A percentile compares a stretch with the other conserved stretches of the same genome.
These are phyloP conservation scores for Dolichomitus sp. DNA, from an alignment of 2,888 invertebrate genomes.

Conservation along the genomic window DNA sequence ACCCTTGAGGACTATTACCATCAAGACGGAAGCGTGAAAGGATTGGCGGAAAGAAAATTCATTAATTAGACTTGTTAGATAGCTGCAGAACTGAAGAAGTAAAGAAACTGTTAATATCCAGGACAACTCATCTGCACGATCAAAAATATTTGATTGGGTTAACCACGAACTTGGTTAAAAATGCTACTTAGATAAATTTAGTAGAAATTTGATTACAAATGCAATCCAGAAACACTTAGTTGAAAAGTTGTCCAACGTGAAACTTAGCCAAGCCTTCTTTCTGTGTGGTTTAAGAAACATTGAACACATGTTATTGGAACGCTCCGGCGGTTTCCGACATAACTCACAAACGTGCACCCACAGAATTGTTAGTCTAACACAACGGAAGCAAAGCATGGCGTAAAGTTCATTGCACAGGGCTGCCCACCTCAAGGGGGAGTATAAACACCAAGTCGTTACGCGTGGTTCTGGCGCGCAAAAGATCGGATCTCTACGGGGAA, in stretches of 20 bases:
- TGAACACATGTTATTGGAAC: neutral
- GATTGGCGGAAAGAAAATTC: neutral
- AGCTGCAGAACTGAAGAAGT: neutral
- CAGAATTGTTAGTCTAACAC: neutral
- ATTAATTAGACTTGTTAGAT: neutral
- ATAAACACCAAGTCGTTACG: constrained; percentile 6
- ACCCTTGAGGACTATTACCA: constrained; percentile 13
- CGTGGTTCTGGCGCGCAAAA: neutral
- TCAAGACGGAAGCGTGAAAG: neutral
- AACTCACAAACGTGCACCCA: neutral
- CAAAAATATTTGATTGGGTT: too few relatives aligned
- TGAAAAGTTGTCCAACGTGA: too few relatives aligned
- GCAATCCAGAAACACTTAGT: too few relatives aligned
- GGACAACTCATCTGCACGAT: neutral
- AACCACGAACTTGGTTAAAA: too few relatives aligned
- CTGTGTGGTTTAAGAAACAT: neutral
- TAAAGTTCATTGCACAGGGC: neutral
- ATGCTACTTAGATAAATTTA: too few relatives aligned
- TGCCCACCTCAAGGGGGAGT: neutral
- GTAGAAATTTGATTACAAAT: too few relatives aligned
- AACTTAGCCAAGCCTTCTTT: too few relatives aligned
- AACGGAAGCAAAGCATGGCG: neutral
- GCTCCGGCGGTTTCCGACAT: neutral
- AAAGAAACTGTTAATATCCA: neutral
- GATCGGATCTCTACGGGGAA: constrained; percentile 58